phyloP scores from a whole-genome alignment of 2,797 vertebrate species.

The Acanthopagrus latus region DNA sequence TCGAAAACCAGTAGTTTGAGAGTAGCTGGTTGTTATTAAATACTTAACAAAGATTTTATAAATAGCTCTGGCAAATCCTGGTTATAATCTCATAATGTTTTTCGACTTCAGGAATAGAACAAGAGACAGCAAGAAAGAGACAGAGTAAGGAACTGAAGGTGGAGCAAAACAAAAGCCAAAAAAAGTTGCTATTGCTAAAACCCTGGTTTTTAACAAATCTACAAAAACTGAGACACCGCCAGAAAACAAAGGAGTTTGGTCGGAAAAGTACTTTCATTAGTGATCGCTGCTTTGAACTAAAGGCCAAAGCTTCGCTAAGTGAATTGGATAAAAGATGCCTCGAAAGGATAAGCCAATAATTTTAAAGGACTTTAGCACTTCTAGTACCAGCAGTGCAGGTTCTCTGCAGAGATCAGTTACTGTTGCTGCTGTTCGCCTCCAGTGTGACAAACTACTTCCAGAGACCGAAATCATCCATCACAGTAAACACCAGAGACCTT shows the following conservation, averaged over 20 bases:
- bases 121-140: not conserved
- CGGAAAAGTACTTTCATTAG: slow-evolving; percentile 2
- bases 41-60: not conserved
- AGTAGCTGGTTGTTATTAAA: not conserved
- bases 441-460: slow-evolving; percentile 21
- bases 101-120: not conserved
- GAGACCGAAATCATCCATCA: slow-evolving; percentile 29
- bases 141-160: not conserved
- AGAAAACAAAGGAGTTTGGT: no score
- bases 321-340: slow-evolving; percentile 1
- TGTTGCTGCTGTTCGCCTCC: slow-evolving; percentile 14
- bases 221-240: not conserved
- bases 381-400: slow-evolving; percentile 4
- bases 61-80: not conserved
- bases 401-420: slow-evolving; percentile 25
- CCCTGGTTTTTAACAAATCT: not conserved
- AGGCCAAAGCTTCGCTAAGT: slow-evolving; percentile 1
- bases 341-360: slow-evolving; percentile 8
- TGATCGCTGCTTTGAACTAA: not conserved
- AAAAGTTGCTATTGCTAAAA: not conserved
- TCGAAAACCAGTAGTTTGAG: not conserved
- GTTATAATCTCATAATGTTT: slow-evolving; percentile 6
- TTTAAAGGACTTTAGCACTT: slow-evolving; percentile 4
- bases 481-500: slow-evolving; percentile 21
- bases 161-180: no score